Percentiles rank a stretch among this genome's conserved stretches.
phyloP scores from a whole-genome alignment of 2,113 vertebrate genomes.

The Callithrix jacchus region DNA sequence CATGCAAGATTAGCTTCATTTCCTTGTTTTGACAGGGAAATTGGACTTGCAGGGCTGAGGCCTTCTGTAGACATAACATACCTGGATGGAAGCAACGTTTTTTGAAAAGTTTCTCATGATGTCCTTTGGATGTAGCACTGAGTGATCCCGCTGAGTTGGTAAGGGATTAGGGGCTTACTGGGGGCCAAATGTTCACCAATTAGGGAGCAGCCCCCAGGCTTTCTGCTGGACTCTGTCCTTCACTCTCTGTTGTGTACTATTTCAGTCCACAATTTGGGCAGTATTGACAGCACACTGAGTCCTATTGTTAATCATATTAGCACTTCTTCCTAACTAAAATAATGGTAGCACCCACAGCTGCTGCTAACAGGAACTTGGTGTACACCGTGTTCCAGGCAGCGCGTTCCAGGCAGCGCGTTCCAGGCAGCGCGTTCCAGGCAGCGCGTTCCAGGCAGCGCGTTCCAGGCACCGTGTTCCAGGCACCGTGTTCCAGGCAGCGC shows the following conservation, averaged over 20 bases:
- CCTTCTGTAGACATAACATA: constrained; percentile 6
- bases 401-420: background rate
- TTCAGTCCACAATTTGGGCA: background rate
- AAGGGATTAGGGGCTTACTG: background rate
- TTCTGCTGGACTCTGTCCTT: background rate
- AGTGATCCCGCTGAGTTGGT: background rate
- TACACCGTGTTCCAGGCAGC: accelerated
- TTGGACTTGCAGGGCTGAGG: background rate
- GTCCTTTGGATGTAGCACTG: background rate
- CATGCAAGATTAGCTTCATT: constrained; percentile 42
- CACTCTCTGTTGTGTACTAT: background rate
- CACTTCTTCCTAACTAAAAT: background rate
- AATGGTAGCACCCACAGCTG: background rate
- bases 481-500: accelerated
- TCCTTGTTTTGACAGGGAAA: constrained; percentile 72
- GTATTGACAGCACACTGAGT: too few species aligned
- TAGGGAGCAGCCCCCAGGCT: background rate
- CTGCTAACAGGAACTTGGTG: accelerated
- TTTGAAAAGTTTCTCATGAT: background rate
- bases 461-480: background rate
- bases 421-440: accelerated
- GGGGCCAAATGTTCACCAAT: background rate
- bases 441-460: accelerated
- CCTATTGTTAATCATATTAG: background rate
- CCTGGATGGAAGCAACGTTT: background rate